Base-by-base conservation (phyloP, 2,888 invertebrate genomes). In the Tubulanus polymorphus region DNA sequence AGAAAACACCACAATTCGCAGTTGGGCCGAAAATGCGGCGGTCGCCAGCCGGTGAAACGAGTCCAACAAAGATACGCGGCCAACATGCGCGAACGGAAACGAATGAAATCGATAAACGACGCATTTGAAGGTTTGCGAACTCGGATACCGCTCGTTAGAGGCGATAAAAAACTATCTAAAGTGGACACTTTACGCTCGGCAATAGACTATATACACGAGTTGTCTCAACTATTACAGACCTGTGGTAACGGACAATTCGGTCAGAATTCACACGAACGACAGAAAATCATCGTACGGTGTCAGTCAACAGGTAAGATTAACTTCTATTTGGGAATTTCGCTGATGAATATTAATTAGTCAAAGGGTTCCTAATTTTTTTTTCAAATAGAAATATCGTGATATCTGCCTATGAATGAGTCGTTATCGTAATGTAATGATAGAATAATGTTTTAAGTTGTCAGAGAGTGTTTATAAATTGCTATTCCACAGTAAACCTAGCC, bases 41-140 rank as follows among this genome's bases (percentile, higher is more conserved):
- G 6, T 5, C 18, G 23, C 6, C 18, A 41, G 25, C 55, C 59
- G 1, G 62, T 57, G 2, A 70, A 88, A 77, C 91, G 88, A 78
- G 88, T 91, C 15, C 91, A 92, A 70, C 93, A 94, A 76, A 82
- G 95, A 0, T 93, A 93, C 72, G 94, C 94, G 0, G 95, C 95
- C 0, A 95, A 96, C 80, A 83, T 94, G 69, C 83, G 95, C 5
- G 95, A 95, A 80, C 83, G 95, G 10, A 85, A 91, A 27, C 85
- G 95, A 15, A 95, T 96, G 95, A 93, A 93, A 77, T 92, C 91
- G 60, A 95, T 96, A 72, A 95, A 95, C 80, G 93, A 95, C 71
- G 95, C 95, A 0, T 96, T 95, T 80, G 94, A 95, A 76, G 92
- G 80, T n/a, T 83, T 95, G 0, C 82, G 95, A 75, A 91, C 93